phyloP scores from a whole-genome alignment of 2,888 invertebrate species.

The Stenchaetothrips biformis region DNA sequence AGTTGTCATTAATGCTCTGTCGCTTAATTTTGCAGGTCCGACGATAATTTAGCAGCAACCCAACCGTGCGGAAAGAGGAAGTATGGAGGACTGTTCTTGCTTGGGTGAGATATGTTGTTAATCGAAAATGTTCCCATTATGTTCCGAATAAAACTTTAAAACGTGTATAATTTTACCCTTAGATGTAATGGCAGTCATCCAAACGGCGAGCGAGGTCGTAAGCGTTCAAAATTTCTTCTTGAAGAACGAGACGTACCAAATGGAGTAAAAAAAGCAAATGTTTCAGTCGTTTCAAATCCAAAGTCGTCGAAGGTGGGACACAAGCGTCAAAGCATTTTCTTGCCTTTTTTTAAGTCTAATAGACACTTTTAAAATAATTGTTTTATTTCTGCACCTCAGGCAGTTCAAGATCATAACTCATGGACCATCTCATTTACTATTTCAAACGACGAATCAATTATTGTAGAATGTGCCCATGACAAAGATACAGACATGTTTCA shows the following conservation, averaged over 20 bases:
- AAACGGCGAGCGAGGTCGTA: conserved; percentile 87
- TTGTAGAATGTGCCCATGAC: conserved; percentile 96
- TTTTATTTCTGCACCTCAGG: conserved; percentile 52
- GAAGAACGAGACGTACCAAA: conserved; percentile 78
- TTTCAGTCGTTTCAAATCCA: conserved; percentile 93
- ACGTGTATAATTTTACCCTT: conserved; percentile 39
- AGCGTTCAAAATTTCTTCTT: conserved; percentile 90
- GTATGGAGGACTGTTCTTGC: background rate
- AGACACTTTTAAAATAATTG: background rate
- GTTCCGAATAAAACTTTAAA: background rate
- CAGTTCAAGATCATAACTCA: conserved; percentile 87
- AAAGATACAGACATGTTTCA: conserved; percentile 99
- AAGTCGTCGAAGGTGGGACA: conserved; percentile 66
- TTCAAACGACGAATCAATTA: conserved; percentile 92
- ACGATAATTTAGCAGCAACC: too few relatives aligned
- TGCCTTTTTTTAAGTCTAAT: background rate
- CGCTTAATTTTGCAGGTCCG: too few relatives aligned
- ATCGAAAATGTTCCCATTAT: background rate
- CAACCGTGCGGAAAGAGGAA: too few relatives aligned
- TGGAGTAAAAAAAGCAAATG: conserved; percentile 89
- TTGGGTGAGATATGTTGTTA: background rate
- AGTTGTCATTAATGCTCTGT: too few relatives aligned
- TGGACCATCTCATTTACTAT: conserved; percentile 97
- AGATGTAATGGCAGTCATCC: conserved; percentile 93
- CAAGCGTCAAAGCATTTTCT: background rate